These are phyloP conservation scores for Drosophila nikananu DNA, from an alignment of 1,140 invertebrate species.

Conservation along the genomic window DNA sequence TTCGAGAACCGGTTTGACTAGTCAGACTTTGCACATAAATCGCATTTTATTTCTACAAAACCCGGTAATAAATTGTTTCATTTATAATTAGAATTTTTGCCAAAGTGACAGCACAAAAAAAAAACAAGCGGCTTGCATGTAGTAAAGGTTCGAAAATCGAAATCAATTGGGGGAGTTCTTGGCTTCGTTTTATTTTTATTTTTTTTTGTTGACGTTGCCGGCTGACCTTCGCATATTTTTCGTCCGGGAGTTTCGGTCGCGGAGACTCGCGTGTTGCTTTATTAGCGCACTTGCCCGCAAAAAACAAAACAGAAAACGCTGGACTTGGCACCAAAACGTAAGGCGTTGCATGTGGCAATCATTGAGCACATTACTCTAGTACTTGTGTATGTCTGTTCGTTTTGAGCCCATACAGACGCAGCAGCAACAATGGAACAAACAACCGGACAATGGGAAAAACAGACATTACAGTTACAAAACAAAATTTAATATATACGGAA, in stretches of 20 bases:
- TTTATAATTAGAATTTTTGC: constrained; percentile 79
- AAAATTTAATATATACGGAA: constrained; percentile 66
- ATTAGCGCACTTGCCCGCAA: constrained; percentile 65
- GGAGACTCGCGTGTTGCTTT: constrained; percentile 54
- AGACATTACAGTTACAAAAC: constrained; percentile 80
- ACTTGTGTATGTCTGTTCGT: constrained; percentile 31
- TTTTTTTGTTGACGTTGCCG: constrained; percentile 22
- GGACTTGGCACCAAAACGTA: constrained; percentile 82
- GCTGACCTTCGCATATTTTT: constrained; percentile 77
- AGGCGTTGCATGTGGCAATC: constrained; percentile 74
- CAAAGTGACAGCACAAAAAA: constrained; percentile 57
- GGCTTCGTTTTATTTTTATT: constrained; percentile 20
- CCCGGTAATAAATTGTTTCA: constrained; percentile 80
- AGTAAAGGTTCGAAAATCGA: constrained; percentile 32
- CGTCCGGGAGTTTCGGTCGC: constrained; percentile 50
- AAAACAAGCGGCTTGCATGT: constrained; percentile 6
- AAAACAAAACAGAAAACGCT: constrained; percentile 60
- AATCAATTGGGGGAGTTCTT: constrained; percentile 35
- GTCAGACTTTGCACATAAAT: constrained; percentile 71
- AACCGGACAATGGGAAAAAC: constrained; percentile 49
- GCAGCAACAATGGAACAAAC: constrained; percentile 54
- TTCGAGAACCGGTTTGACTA: constrained; percentile 68
- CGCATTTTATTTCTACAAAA: constrained; percentile 78
- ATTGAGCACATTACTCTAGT: constrained; percentile 71
- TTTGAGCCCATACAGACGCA: constrained; percentile 36